Evolutionary conservation across 2,888 invertebrate genomes (phyloP).

Genomic region (Nipponacmea schrenckii): DNA sequence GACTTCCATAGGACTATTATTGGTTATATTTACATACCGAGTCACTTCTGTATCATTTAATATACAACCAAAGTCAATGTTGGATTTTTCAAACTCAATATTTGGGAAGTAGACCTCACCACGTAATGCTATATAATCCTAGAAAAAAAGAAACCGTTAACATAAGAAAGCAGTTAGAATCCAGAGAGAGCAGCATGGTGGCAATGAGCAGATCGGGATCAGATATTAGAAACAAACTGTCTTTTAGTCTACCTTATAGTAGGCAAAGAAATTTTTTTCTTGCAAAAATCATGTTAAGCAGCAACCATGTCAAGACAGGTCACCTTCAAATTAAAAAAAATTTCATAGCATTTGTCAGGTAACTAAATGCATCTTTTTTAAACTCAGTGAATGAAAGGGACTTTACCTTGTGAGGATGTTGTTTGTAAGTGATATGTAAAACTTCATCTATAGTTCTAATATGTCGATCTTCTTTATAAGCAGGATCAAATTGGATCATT

Average conservation of each 20-base stretch:
- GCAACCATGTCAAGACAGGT: too few relatives aligned
- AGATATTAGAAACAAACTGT: too few relatives aligned
- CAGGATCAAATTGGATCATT: slow-evolving; percentile 64
- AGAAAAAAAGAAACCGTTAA: slow-evolving; percentile 19
- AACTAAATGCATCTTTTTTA: too few relatives aligned
- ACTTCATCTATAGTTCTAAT: slow-evolving; percentile 63
- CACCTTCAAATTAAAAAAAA: too few relatives aligned
- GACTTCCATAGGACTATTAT: slow-evolving; percentile 71
- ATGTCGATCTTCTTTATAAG: slow-evolving; percentile 65
- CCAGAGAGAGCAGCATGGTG: too few relatives aligned
- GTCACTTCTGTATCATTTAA: slow-evolving; percentile 69
- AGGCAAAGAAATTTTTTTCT: too few relatives aligned
- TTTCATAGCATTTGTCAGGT: too few relatives aligned
- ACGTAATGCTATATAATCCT: slow-evolving; percentile 76
- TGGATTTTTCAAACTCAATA: slow-evolving; percentile 72
- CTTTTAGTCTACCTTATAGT: too few relatives aligned
- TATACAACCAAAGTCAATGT: slow-evolving; percentile 76
- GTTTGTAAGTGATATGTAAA: slow-evolving; percentile 62
- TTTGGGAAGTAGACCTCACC: slow-evolving; percentile 80
- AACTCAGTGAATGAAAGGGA: too few relatives aligned
- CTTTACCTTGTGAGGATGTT: slow-evolving; percentile 67
- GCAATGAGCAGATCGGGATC: too few relatives aligned
- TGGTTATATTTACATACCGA: slow-evolving; percentile 70
- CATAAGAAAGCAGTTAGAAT: background rate
- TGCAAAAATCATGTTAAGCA: too few relatives aligned